Evolutionary conservation across 2,888 invertebrate genomes (phyloP).

Genomic region (Xestia c-nigrum): DNA sequence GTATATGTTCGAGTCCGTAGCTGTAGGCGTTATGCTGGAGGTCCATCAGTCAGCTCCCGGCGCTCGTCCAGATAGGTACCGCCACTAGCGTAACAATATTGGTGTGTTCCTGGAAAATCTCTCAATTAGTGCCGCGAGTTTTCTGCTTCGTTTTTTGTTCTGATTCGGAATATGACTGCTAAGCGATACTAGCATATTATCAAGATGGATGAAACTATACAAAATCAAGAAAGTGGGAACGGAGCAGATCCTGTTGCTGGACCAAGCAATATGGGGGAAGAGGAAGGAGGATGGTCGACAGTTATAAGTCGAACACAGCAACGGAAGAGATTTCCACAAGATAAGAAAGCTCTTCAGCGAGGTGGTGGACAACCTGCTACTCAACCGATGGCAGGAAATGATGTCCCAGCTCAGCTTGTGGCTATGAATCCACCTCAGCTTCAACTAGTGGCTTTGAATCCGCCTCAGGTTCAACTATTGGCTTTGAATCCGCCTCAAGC

Average conservation of each 20-base stretch:
- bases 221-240: neutral
- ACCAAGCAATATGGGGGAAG: neutral
- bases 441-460: no score
- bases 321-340: neutral
- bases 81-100: neutral
- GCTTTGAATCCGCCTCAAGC: neutral
- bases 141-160: neutral
- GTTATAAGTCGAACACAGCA: neutral
- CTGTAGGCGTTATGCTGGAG: neutral
- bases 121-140: neutral
- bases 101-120: neutral
- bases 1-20: neutral
- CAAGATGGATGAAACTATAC: neutral
- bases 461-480: no score
- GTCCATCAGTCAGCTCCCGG: constrained; percentile 1
- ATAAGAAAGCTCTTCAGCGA: neutral
- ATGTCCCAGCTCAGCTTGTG: neutral
- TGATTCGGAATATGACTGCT: neutral
- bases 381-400: neutral
- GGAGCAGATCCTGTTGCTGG: neutral
- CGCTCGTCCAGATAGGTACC: neutral
- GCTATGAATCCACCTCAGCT: neutral
- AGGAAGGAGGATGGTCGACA: neutral
- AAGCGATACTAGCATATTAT: neutral
- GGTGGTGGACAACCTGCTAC: neutral